Base-by-base conservation (phyloP, 92 coral and sea anemone species). In the Palythoa grandiflora region DNA sequence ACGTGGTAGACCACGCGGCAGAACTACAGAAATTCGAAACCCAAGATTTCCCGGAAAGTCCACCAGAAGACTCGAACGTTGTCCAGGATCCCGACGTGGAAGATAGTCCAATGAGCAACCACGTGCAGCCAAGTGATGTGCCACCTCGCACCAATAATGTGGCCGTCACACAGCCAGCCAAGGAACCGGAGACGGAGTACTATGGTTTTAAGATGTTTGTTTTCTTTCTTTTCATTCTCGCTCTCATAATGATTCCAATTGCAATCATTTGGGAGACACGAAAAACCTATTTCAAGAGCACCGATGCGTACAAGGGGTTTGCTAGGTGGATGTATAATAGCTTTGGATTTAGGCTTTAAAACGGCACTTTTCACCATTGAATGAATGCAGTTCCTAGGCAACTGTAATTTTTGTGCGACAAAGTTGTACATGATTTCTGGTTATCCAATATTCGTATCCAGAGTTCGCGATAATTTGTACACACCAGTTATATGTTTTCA, bases 211-310 rank as follows among this genome's bases (percentile, higher is more conserved):
- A 95, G 90, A 95, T 95, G 98, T 95, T 95, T 78, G 87, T 97
- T 68, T 95, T 97, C 89, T 87, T 95, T 54, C 81, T 97, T 90
- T 92, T 97, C 38, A 93, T 97, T 40, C 72, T 97, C 78, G 99
- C 99, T 5, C 83, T 97, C 57, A 90, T 97, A 68, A 88, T 97
- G 94, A 97, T 97, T 38, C 99, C 98, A 28, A 89, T 97, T 39
- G 99, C 98, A 16, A 92, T 97, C 48, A 95, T 97, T 16, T 89
- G 98, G 94, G 98, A 97, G 73, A 93, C 94, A 12, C 91, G 98
- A 37, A 97, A 95, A 80, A 93, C 92, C 48, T 93, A 94, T 89
- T 84, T 97, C 71, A 92, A 96, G 87, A 87, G 97, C 51, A 92
- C 98, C 40, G 89, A 92, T 66, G 92, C 91, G 3, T 97, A 93